These are phyloP conservation scores for Ctenopoma kingsleyae DNA, from an alignment of 2,797 vertebrate genomes.

Conservation along the genomic window DNA sequence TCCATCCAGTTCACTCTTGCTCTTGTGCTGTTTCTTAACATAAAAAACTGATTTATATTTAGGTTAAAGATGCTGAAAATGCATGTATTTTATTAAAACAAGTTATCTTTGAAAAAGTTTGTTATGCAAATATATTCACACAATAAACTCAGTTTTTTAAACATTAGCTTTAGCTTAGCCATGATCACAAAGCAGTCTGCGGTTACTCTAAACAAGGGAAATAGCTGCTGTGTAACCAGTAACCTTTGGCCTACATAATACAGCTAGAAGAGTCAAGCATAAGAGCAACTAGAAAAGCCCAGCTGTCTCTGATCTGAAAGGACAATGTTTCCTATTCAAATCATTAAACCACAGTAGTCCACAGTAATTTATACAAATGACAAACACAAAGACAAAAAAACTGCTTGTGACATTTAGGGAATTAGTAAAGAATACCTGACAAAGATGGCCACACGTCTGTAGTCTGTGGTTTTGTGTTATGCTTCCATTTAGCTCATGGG, in stretches of 20 bases:
- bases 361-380: not conserved
- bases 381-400: not conserved
- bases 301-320: conserved; percentile 10
- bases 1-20: not conserved
- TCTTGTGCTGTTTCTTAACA: not conserved
- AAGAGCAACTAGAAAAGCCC: conserved; percentile 28
- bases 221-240: conserved; percentile 57
- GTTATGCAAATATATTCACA: conserved; percentile 4
- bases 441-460: conserved; percentile 42
- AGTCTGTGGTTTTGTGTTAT: conserved; percentile 47
- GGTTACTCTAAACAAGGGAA: conserved; percentile 59
- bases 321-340: not conserved
- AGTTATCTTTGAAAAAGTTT: not conserved
- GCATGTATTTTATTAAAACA: not conserved
- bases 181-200: conserved; percentile 20
- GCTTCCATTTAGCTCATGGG: conserved; percentile 53
- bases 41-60: not conserved
- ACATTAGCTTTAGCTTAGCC: not conserved
- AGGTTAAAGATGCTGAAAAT: not conserved
- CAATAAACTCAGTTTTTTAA: not conserved
- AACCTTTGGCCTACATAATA: conserved; percentile 86
- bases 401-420: conserved; percentile 14
- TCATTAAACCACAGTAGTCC: not conserved
- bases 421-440: conserved; percentile 68
- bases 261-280: conserved; percentile 35